phyloP scores from a whole-genome alignment of 1,140 invertebrate species.

The Harpegnathos saltator region DNA sequence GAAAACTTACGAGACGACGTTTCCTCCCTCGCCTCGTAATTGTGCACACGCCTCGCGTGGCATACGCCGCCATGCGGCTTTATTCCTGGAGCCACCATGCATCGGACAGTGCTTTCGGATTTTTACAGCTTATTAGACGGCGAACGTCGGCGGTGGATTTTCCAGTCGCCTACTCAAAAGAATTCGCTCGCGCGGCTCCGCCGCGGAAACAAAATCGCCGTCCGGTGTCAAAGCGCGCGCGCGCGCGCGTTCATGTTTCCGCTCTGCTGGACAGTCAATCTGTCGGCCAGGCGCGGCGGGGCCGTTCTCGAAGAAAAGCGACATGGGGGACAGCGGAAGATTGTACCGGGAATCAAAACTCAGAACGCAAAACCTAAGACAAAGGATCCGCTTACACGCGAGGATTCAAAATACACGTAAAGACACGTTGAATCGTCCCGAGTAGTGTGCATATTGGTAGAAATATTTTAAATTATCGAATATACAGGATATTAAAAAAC shows the following conservation, averaged over 20 bases:
- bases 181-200: constrained; percentile 34
- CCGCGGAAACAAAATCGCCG: constrained; percentile 39
- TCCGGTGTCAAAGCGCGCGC: constrained; percentile 25
- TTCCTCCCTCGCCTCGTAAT: background rate
- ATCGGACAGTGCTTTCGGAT: background rate
- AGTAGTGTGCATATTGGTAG: too few relatives aligned
- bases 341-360: constrained; percentile 37
- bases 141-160: constrained; percentile 28
- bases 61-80: background rate
- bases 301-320: background rate
- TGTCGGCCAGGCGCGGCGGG: background rate
- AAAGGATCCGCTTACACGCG: too few relatives aligned
- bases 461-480: too few relatives aligned
- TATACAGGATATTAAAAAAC: too few relatives aligned
- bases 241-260: constrained; percentile 37
- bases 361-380: constrained; percentile 2
- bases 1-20: background rate
- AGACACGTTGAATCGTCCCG: background rate
- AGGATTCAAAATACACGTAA: too few relatives aligned
- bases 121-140: constrained; percentile 46
- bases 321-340: background rate
- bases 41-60: background rate
- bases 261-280: constrained; percentile 38
- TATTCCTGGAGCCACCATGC: constrained; percentile 19
- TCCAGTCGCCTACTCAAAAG: constrained; percentile 41